Evolutionary conservation across 2,888 invertebrate species (phyloP).

Genomic region (Hydroisotoma schaefferi): DNA sequence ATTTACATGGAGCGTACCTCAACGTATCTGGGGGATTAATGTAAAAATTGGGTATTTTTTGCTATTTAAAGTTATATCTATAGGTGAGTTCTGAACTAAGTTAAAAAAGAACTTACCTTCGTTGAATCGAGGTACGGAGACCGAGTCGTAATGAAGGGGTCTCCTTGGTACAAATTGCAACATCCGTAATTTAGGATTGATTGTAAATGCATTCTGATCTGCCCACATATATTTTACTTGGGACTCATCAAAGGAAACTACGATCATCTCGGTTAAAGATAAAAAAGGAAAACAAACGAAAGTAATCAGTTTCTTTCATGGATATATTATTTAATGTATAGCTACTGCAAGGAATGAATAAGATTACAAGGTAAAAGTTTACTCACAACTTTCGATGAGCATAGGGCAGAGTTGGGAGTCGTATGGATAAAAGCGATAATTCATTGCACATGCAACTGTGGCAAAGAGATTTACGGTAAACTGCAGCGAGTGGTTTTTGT

Average conservation of each 20-base stretch:
- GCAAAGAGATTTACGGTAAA: conserved; percentile 29
- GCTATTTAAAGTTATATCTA: too few relatives aligned
- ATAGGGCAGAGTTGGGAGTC: conserved; percentile 81
- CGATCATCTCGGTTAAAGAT: background rate
- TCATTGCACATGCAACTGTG: conserved; percentile 35
- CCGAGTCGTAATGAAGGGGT: conserved; percentile 53
- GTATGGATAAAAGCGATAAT: conserved; percentile 59
- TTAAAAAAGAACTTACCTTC: conserved; percentile 22
- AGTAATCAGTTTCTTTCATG: too few relatives aligned
- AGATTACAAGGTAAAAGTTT: conserved; percentile 13
- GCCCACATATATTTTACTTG: conserved; percentile 74
- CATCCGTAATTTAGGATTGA: conserved; percentile 70
- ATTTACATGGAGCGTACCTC: too few relatives aligned
- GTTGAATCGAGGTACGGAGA: conserved; percentile 19
- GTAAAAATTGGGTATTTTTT: too few relatives aligned
- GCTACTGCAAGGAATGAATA: background rate
- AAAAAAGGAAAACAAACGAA: background rate
- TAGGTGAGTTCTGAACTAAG: too few relatives aligned
- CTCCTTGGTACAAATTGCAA: conserved; percentile 74
- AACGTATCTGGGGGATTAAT: too few relatives aligned
- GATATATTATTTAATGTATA: background rate
- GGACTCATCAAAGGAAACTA: conserved; percentile 72
- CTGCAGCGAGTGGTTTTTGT: conserved; percentile 19
- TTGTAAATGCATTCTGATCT: conserved; percentile 62
- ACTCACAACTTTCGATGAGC: conserved; percentile 80